phyloP scores from a whole-genome alignment of 2,113 vertebrate species.

The Scortum barcoo region DNA sequence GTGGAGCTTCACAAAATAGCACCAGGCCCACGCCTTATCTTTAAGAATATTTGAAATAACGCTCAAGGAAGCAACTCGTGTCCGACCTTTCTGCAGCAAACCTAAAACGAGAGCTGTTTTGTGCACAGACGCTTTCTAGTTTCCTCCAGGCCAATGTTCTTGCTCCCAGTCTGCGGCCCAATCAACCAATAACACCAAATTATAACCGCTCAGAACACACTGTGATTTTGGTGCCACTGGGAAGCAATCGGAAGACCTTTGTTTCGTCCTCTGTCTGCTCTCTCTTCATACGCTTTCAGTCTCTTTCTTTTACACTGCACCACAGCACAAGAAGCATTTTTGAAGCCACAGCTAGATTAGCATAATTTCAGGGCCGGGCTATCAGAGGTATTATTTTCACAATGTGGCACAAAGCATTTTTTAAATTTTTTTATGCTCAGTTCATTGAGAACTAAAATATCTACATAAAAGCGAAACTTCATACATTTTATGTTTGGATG shows the following conservation, averaged over 20 bases:
- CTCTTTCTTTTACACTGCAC: neutral
- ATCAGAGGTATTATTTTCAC: slow-evolving; percentile 14
- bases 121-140: neutral
- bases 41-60: neutral
- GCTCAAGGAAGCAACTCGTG: neutral
- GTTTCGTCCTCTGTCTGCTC: neutral
- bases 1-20: slow-evolving; percentile 23
- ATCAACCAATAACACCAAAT: slow-evolving; percentile 46
- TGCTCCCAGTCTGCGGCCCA: slow-evolving; percentile 27
- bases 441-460: neutral
- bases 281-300: neutral
- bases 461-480: neutral
- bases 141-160: slow-evolving; percentile 48
- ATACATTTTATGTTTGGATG: neutral
- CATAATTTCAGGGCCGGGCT: neutral
- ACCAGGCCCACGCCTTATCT: neutral
- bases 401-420: neutral
- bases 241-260: neutral
- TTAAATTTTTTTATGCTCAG: neutral
- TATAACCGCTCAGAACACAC: slow-evolving; percentile 12
- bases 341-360: neutral
- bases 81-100: neutral
- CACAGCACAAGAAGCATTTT: neutral
- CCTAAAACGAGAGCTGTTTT: neutral
- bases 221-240: slow-evolving; percentile 32